These are phyloP conservation scores for Hydrolagus colliei DNA, from an alignment of 2,797 vertebrate genomes.

Conservation along the genomic window DNA sequence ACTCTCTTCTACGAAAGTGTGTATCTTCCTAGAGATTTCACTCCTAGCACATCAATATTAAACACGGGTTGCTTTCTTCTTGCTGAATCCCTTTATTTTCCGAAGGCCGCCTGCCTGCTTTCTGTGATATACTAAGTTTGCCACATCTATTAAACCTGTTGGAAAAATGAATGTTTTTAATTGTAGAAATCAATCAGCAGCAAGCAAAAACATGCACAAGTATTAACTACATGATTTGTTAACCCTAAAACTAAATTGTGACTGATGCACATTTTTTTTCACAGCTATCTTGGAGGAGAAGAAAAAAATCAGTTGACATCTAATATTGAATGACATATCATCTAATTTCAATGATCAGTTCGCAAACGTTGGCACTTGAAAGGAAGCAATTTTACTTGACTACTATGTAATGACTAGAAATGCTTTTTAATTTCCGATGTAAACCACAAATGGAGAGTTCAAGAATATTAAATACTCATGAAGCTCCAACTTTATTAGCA, in stretches of 20 bases:
- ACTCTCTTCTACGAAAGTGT: neutral
- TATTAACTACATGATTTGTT: neutral
- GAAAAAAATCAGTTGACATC: neutral
- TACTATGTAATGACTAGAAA: constrained; percentile 46
- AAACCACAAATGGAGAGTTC: constrained; percentile 46
- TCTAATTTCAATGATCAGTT: neutral
- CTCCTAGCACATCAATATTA: constrained; percentile 2
- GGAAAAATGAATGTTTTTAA: neutral
- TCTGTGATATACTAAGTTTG: neutral
- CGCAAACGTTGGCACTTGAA: neutral
- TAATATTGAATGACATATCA: neutral
- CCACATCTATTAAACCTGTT: neutral
- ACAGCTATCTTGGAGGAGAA: neutral
- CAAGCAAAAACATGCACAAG: neutral
- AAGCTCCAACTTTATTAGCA: constrained; percentile 58
- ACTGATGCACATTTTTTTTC: too few species aligned
- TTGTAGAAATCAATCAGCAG: neutral
- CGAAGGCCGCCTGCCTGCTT: neutral
- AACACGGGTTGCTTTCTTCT: neutral
- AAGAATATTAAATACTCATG: constrained; percentile 57
- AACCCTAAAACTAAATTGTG: neutral
- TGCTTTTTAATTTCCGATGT: constrained; percentile 56
- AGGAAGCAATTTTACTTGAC: neutral
- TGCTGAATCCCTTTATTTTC: neutral
- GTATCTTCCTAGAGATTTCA: neutral